phyloP scores from a whole-genome alignment of 2,888 invertebrate genomes.

The Lottia scabra region DNA sequence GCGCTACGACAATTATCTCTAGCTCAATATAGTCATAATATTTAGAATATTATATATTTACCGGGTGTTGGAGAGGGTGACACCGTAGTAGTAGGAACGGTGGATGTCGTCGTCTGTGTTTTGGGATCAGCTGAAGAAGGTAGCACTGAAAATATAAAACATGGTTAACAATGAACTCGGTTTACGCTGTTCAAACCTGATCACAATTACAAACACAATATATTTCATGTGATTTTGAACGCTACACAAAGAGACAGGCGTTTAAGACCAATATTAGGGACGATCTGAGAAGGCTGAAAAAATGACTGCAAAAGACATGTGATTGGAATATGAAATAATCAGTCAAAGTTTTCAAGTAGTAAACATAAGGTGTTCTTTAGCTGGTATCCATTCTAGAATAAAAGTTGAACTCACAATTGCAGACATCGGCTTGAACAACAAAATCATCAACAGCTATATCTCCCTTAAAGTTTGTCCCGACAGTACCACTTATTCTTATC shows the following conservation, averaged over 20 bases:
- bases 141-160: conserved; percentile 32
- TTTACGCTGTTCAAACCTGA: no score
- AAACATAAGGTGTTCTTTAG: no score
- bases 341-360: no score
- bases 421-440: conserved; percentile 40
- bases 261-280: no score
- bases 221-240: no score
- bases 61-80: conserved; percentile 39
- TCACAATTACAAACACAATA: no score
- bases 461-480: conserved; percentile 48
- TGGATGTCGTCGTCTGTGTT: conserved; percentile 32
- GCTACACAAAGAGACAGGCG: no score
- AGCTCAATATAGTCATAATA: background rate
- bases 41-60: conserved; percentile 24
- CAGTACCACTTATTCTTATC: conserved; percentile 51
- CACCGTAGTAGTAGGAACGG: conserved; percentile 28
- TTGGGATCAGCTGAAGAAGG: conserved; percentile 41
- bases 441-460: conserved; percentile 59
- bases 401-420: conserved; percentile 40
- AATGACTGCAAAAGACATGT: no score
- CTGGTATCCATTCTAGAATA: background rate
- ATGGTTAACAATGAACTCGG: no score
- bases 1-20: no score
- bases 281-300: no score
- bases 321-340: no score